Base-by-base conservation (phyloP, 2,113 vertebrate genomes). In the Notarius quadriscutis region DNA sequence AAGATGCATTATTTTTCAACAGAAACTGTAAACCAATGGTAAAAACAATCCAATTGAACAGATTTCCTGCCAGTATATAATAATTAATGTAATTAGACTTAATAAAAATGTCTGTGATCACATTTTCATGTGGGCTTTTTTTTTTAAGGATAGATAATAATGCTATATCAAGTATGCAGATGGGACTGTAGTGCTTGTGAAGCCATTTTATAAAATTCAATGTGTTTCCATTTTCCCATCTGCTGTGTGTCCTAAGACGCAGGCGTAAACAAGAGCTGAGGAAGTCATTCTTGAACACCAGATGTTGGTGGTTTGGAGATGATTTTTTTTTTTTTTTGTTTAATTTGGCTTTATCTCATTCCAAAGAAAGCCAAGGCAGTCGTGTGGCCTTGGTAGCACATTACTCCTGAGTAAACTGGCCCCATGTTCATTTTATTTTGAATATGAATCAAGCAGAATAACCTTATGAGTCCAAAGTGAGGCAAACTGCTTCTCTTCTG, bases 301-400 rank as follows among this genome's bases (percentile, higher is more conserved):
- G 78, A 81, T 72, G 85, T 69, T 58, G 34, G 65, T 60, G 85
- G 78, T 30, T 71, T 86, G 62, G 65, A 81, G 14, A 34, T 55
- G n/a, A n/a, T n/a, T n/a, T 41, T 41, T 41, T 41, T 4, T 41
- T 41, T 41, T 41, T 41, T 41, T 41, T 81, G 79, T 87, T 82
- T 87, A 60, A 14, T 63, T 82, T 87, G 79, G 79, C 25, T 62
- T 74, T 74, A 51, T 87, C 30, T 82, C 82, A 74, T 74, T 62
- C 55, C 79, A 50, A 17, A 77, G 53, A 10, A 87, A 81, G 53
- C 51, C 85, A 71, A 48, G 20, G 85, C 63, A 71, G 30, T 71
- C 30, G 5, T n/a, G 5, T 30, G 65, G 34, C 53, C 77, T 86
- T 86, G 77, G 53, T 48, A 20, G 62, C 41, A 67, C 85, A 86